Evolutionary conservation across 1,140 invertebrate genomes (phyloP).

Genomic region (Radopholus similis): DNA sequence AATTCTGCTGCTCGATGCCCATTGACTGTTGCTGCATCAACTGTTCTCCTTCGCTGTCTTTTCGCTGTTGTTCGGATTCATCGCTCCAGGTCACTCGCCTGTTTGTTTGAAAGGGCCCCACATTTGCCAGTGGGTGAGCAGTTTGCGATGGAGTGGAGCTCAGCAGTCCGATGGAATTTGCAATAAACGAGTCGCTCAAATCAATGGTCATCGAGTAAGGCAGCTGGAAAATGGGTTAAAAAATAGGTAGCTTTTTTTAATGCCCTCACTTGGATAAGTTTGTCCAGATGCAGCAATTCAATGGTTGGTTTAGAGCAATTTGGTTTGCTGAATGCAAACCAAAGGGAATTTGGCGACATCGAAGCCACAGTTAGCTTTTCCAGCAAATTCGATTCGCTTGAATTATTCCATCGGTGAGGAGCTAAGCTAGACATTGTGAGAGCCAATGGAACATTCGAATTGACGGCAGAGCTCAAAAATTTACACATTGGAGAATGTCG

Average conservation of each 20-base stretch:
- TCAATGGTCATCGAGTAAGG: slow-evolving; percentile 4
- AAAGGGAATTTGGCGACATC: slow-evolving; percentile 8
- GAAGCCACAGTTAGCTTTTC: background rate
- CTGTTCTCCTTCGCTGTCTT: background rate
- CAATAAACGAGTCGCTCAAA: slow-evolving; percentile 6
- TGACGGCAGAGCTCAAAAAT: slow-evolving; percentile 4
- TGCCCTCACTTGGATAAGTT: slow-evolving; percentile 6
- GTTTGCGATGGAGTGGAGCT: background rate
- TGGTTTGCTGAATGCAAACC: slow-evolving; percentile 15
- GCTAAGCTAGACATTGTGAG: slow-evolving; percentile 5
- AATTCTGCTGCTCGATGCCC: background rate
- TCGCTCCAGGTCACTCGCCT: slow-evolving; percentile 13
- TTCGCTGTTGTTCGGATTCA: slow-evolving; percentile 8
- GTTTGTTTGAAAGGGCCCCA: background rate
- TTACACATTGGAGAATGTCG: slow-evolving; percentile 14
- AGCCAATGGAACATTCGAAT: background rate
- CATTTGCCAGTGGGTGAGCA: background rate
- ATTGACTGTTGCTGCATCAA: background rate
- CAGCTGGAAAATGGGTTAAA: background rate
- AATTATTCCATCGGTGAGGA: slow-evolving; percentile 7
- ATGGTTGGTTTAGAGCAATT: background rate
- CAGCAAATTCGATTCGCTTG: background rate
- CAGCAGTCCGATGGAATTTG: background rate
- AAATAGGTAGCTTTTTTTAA: background rate
- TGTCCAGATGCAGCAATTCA: slow-evolving; percentile 8